Evolutionary conservation across 2,113 vertebrate genomes (phyloP), one percentile per base, ranked within the genome.

Genomic region (Phoxinus phoxinus): DNA sequence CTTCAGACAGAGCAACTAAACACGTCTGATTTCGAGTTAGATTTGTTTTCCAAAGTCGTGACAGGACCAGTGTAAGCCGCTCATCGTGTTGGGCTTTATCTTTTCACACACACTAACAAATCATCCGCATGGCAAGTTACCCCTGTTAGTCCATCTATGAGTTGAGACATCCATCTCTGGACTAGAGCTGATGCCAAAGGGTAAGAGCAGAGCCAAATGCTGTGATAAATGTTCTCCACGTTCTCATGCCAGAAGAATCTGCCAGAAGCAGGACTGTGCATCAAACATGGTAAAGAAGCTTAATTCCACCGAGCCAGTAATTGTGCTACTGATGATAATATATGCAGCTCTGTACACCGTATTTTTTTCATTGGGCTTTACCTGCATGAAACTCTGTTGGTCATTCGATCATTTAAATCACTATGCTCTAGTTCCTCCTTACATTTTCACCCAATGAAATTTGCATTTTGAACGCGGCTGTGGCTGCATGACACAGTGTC

Each of bases 81-180:
- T 73, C 30, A 58, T 79, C 32, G 15, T 58, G 53, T 59, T 59
- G 2, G 32, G 67, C 32, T 37, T 53, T 73, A 17, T 56, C 81
- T 83, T 72, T 83, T 32, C 32, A 79, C 65, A 56, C 78, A 59
- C 23, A 35, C 81, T 25, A 83, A 72, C 81, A 83, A 53, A 71
- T 72, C 81, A n/a, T 72, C 48, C 12, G 4, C 7, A n/a, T 72
- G 65, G 67, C 67, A 73, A n/a, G 72, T 53, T 35, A 25, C 48
- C 23, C n/a, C 27, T 58, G 46, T 53, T 53, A 83, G 30, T 71
- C 81, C 81, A 53, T 32, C 65, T 69, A 71, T 71, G 46, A 83
- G 67, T 67, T 83, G 65, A 53, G 81, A 83, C 67, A 83, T 71
- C 30, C 81, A 37, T 83, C 81, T 83, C 63, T 82, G 21, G 63